Evolutionary conservation across 2,797 vertebrate species (phyloP), one percentile per base, ranked within the genome.

Genomic region (Liasis olivaceus): DNA sequence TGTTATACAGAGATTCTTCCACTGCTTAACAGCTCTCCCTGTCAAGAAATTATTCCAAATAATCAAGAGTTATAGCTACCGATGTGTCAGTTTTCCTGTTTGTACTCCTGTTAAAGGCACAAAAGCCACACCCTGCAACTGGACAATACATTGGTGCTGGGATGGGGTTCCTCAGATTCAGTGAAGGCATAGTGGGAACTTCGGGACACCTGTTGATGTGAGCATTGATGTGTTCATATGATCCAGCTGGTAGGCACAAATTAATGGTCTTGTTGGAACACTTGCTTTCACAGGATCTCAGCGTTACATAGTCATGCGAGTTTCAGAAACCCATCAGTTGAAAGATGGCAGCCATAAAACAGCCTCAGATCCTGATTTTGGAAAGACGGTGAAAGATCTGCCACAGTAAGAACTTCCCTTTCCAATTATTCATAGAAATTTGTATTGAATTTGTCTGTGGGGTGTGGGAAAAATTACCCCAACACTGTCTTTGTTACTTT

Each of bases 331-430:
- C 14, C 98, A 99, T 95, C 99, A 99, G 96, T 94, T 98, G 0
- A 99, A 98, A 93, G 98, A 98, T 0, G 97, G 98, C 4, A 96
- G 98, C 94, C 98, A 98, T 81, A 92, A 95, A 54, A 98, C 97
- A 0, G 98, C 98, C 0, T 96, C 97, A 0, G 98, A 98, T 96
- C 98, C 98, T 0, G 98, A 98, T 96, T 99, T 99, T 84, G 99
- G 99, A 89, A 99, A 98, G 94, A 98, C 98, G 0, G 97, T 99
- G 88, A 98, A 98, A 95, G 99, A 99, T 95, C 97, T 99, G 97
- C 99, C 99, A 81, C 98, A 98, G 99, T 99, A 97, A 97, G 97
- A 86, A 92, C 24, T 90, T 1, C 31, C 24, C 20, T 0, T 0
- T 0, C 0, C 59, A 47, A 36, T 66, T 28, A 1, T n/a, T 87